A percentile compares a stretch with the other conserved stretches of the same genome.
phyloP scores from a whole-genome alignment of 2,888 invertebrate species.

The Philhelius pedissequus region DNA sequence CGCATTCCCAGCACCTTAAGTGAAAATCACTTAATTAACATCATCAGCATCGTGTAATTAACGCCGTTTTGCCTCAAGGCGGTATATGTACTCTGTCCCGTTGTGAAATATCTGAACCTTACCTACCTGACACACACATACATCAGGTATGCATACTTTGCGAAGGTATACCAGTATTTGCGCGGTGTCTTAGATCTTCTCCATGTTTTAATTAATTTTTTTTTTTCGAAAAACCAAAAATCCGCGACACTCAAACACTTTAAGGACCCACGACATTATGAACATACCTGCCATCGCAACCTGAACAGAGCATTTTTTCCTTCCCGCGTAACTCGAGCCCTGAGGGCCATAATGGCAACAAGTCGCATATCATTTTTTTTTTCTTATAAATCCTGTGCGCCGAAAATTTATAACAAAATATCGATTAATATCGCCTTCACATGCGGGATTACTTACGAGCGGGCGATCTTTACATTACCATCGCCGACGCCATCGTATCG shows the following conservation, averaged over 20 bases:
- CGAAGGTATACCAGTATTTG: neutral
- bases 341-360: constrained; percentile 7
- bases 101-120: constrained; percentile 56
- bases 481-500: too few species aligned
- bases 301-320: constrained; percentile 28
- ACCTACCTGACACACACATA: neutral
- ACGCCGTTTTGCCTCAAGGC: constrained; percentile 45
- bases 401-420: constrained; percentile 56
- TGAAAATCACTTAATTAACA: constrained; percentile 68
- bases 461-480: neutral
- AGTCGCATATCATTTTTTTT: neutral
- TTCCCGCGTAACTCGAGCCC: too few species aligned
- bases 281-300: constrained; percentile 9
- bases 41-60: constrained; percentile 65
- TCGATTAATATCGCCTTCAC: constrained; percentile 59
- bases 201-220: constrained; percentile 54
- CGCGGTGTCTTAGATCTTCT: constrained; percentile 61
- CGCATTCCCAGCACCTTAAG: constrained; percentile 56
- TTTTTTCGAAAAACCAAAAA: constrained; percentile 9
- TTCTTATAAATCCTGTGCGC: constrained; percentile 11
- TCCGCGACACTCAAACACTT: constrained; percentile 34
- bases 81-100: constrained; percentile 32
- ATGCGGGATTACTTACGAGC: constrained; percentile 28
- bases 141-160: neutral
- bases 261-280: constrained; percentile 8